Percentiles rank a stretch among this genome's conserved stretches.
Evolutionary conservation across 2,797 vertebrate genomes (phyloP).

Genomic region (Nyctibius grandis): DNA sequence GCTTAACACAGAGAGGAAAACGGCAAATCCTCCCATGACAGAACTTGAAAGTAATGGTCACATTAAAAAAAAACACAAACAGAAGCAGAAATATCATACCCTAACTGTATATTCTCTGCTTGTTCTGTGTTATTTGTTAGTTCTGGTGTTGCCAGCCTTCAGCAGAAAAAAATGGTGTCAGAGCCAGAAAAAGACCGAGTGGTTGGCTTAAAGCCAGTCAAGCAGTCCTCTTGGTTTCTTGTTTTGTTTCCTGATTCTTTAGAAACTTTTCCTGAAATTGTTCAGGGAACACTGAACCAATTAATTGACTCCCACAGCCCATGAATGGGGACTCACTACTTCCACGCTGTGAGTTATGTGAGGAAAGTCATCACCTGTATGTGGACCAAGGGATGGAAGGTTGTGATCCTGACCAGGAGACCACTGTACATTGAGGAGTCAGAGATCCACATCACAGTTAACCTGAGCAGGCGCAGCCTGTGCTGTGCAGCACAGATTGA

Average conservation of each 20-base stretch:
- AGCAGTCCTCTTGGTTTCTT: not conserved
- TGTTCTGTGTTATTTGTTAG: not conserved
- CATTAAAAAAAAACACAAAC: not conserved
- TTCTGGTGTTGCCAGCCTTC: not conserved
- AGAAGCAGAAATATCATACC: not conserved
- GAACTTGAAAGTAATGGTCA: not conserved
- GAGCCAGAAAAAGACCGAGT: not conserved
- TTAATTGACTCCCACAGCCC: not conserved
- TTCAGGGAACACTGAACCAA: not conserved
- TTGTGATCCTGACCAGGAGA: not conserved
- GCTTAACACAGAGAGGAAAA: not conserved
- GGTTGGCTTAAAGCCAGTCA: not conserved
- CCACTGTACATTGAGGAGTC: no score
- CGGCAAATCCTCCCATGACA: not conserved
- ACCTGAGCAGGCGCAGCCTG: not conserved
- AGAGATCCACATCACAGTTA: no score
- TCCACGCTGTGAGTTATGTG: not conserved
- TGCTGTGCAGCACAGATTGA: not conserved
- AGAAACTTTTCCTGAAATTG: not conserved
- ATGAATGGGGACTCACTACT: not conserved
- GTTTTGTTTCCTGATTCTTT: not conserved
- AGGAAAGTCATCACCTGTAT: not conserved
- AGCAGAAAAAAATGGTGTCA: not conserved
- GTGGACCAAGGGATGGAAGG: not conserved
- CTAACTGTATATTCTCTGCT: not conserved